A percentile compares a stretch with the other conserved stretches of the same genome.
Evolutionary conservation across 2,888 invertebrate genomes (phyloP).

Genomic region (Trichogramma dendrolimi): DNA sequence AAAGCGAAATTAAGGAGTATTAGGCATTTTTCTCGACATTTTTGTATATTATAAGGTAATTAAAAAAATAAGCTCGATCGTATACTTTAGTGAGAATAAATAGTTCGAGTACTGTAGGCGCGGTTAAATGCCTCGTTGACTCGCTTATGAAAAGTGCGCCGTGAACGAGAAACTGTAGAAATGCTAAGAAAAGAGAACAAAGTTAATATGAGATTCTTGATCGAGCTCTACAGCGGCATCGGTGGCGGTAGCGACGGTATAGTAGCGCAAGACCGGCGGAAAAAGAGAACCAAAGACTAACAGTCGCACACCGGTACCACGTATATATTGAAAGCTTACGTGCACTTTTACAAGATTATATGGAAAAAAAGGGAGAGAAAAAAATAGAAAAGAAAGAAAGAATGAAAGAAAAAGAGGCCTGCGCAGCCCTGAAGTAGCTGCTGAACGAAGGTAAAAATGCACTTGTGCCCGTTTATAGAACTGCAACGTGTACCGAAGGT

Average conservation of each 20-base stretch:
- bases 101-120: not conserved
- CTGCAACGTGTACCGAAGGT: too few species aligned
- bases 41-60: not conserved
- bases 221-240: constrained; percentile 6
- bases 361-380: too few species aligned
- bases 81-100: not conserved
- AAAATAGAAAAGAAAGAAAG: too few species aligned
- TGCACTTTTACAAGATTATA: constrained; percentile 17
- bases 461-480: constrained; percentile 1
- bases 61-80: not conserved
- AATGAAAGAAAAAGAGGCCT: not conserved
- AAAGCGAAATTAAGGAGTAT: too few species aligned
- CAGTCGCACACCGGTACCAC: too few species aligned
- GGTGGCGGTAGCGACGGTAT: not conserved
- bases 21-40: too few species aligned
- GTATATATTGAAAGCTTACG: not conserved
- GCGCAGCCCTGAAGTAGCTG: not conserved
- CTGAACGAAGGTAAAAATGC: constrained; percentile 6
- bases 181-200: constrained; percentile 2
- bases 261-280: too few species aligned
- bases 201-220: constrained; percentile 6
- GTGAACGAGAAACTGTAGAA: not conserved
- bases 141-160: too few species aligned
- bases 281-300: too few species aligned
- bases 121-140: not conserved